phyloP scores from a whole-genome alignment of 2,113 vertebrate species.

The Sphyrna mokarran region DNA sequence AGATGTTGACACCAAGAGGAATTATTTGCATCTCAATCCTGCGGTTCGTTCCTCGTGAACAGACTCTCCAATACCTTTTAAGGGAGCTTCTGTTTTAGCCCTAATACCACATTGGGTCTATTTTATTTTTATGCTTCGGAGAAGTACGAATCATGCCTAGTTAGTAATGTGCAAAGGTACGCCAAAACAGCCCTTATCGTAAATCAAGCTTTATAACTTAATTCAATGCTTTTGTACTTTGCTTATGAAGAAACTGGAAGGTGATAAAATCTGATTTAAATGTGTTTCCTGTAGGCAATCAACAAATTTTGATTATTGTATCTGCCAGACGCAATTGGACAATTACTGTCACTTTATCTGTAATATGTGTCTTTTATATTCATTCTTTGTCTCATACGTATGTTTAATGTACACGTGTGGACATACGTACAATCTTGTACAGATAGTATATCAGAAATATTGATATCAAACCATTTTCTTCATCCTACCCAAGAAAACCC shows the following conservation, averaged over 20 bases:
- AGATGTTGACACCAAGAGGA: neutral
- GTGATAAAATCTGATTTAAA: neutral
- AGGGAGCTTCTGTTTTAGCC: neutral
- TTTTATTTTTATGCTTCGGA: neutral
- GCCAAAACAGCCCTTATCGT: neutral
- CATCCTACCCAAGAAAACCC: neutral
- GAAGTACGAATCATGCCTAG: neutral
- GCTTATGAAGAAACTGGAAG: neutral
- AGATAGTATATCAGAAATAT: neutral
- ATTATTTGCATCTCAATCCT: neutral
- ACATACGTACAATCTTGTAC: neutral
- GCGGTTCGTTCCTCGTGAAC: too few relatives aligned
- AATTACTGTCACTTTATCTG: neutral
- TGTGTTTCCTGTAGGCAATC: neutral
- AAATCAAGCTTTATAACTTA: neutral
- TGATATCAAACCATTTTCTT: neutral
- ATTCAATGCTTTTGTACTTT: neutral
- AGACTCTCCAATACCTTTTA: neutral
- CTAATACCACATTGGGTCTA: neutral
- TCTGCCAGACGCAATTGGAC: neutral
- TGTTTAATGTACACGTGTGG: neutral
- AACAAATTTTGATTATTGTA: neutral
- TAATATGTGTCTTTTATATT: neutral
- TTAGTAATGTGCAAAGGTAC: neutral
- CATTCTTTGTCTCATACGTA: neutral